These are phyloP conservation scores for Lucinisca nassula DNA, from an alignment of 2,888 invertebrate genomes.

Conservation along the genomic window DNA sequence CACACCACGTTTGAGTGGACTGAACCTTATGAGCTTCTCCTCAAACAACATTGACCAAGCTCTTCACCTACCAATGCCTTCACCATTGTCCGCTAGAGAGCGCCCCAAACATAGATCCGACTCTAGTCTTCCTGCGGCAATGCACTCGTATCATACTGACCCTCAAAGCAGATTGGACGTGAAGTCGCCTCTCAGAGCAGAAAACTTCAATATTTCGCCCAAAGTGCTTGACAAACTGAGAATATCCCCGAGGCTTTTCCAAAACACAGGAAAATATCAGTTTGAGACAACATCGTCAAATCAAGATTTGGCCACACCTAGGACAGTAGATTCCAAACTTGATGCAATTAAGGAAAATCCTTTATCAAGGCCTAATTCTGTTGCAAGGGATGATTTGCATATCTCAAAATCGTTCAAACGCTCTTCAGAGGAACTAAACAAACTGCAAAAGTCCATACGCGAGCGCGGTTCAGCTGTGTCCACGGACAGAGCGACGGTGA, in stretches of 20 bases:
- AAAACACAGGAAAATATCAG: constrained; percentile 59
- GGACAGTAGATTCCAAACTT: constrained; percentile 12
- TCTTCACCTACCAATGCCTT: not conserved
- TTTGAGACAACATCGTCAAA: constrained; percentile 35
- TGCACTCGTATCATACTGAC: not conserved
- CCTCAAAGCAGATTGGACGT: not conserved
- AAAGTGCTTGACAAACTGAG: not conserved
- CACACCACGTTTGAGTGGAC: not conserved
- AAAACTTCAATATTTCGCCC: not conserved
- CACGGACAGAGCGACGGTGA: constrained; percentile 12
- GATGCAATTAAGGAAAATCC: constrained; percentile 63
- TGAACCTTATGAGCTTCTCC: not conserved
- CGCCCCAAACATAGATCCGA: not conserved
- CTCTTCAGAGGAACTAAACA: not conserved
- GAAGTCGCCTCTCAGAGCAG: not conserved
- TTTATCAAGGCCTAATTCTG: constrained; percentile 40
- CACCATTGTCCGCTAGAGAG: not conserved
- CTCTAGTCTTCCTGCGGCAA: not conserved
- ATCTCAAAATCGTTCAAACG: not conserved
- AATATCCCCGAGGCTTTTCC: constrained; percentile 34
- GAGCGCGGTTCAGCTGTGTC: not conserved
- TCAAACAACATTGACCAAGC: not conserved
- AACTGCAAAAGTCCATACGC: not conserved
- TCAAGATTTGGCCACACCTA: constrained; percentile 15
- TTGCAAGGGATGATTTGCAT: not conserved